Evolutionary conservation across 2,888 invertebrate genomes (phyloP).

Genomic region (Coenonympha glycerion): DNA sequence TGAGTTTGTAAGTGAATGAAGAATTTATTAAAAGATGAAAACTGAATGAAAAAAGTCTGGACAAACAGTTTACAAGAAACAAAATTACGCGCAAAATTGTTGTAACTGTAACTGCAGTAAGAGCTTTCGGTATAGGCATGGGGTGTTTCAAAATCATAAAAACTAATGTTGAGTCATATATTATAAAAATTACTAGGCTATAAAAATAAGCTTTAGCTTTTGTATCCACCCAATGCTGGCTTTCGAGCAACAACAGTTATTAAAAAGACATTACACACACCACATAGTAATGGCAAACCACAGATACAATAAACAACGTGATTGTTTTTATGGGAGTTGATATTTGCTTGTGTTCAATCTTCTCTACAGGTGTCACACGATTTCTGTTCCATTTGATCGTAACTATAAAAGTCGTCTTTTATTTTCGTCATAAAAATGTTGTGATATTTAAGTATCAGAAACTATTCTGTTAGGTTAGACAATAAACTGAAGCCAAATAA

Average conservation of each 20-base stretch:
- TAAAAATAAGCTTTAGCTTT: background rate
- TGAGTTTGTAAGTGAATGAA: no score
- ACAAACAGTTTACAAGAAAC: background rate
- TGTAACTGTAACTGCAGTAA: background rate
- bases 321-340: constrained; percentile 1
- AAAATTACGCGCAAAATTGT: background rate
- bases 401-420: no score
- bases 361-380: background rate
- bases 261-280: constrained; percentile 20
- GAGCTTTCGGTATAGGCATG: background rate
- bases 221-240: background rate
- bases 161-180: no score
- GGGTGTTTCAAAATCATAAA: no score
- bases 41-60: background rate
- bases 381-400: background rate
- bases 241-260: constrained; percentile 16
- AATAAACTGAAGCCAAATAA: no score
- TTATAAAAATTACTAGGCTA: background rate
- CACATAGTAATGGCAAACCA: constrained; percentile 3
- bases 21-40: background rate
- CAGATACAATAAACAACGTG: background rate
- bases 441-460: background rate
- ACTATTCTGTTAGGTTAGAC: no score
- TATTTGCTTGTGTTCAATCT: background rate
- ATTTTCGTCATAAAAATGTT: background rate